Percentiles rank a stretch among this genome's conserved stretches.
phyloP scores from a whole-genome alignment of 92 coral and sea anemone genomes.

The Zoanthus solanderi region DNA sequence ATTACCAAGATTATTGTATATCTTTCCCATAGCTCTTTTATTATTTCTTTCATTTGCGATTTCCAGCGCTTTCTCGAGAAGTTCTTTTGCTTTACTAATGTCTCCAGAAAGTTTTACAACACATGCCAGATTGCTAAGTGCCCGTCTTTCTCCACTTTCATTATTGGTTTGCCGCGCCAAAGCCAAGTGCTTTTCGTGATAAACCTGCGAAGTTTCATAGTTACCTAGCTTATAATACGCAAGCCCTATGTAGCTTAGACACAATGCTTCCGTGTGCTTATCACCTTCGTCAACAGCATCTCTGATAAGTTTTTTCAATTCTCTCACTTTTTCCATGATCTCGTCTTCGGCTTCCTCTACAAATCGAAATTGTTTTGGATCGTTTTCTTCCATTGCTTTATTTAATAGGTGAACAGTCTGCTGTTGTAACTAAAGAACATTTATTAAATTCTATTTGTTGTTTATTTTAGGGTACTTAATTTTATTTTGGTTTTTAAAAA shows the following conservation, averaged over 20 bases:
- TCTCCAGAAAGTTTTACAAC: constrained; percentile 80
- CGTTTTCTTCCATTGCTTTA: constrained; percentile 82
- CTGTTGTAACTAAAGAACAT: background rate
- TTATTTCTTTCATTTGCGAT: constrained; percentile 75
- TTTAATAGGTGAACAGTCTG: background rate
- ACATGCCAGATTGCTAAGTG: constrained; percentile 93
- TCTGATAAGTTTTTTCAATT: constrained; percentile 66
- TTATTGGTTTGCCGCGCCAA: constrained; percentile 79
- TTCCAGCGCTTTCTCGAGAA: constrained; percentile 66
- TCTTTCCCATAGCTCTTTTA: constrained; percentile 70
- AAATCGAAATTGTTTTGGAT: constrained; percentile 92
- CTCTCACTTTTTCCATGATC: constrained; percentile 75
- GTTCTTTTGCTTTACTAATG: constrained; percentile 67
- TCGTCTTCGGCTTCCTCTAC: constrained; percentile 86
- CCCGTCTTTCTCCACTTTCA: constrained; percentile 84
- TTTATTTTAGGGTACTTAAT: background rate
- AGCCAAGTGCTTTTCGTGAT: constrained; percentile 86
- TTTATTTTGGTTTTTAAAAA: background rate
- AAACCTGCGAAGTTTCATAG: constrained; percentile 74
- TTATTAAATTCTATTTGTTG: background rate
- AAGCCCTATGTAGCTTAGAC: constrained; percentile 79
- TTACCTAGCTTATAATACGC: constrained; percentile 88
- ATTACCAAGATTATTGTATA: constrained; percentile 85
- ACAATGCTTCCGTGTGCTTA: constrained; percentile 78
- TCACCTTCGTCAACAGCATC: constrained; percentile 85